phyloP scores from a whole-genome alignment of 2,797 vertebrate species.

The Myiotriccus ornatus region DNA sequence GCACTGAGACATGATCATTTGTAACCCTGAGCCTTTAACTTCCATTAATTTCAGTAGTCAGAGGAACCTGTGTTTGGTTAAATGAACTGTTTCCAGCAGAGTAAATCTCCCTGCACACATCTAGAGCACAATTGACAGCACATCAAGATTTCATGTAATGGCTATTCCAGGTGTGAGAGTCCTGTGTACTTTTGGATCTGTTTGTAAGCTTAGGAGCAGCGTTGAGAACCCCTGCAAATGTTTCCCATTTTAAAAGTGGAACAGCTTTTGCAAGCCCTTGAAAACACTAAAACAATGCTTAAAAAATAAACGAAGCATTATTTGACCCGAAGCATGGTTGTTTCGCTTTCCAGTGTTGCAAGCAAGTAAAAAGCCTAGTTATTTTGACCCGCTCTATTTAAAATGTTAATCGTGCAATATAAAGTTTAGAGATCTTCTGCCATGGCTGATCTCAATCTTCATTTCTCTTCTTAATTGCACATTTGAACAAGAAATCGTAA shows the following conservation, averaged over 20 bases:
- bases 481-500: conserved; percentile 20
- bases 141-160: neutral
- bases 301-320: conserved; percentile 29
- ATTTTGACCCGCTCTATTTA: conserved; percentile 31
- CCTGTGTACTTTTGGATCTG: neutral
- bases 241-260: neutral
- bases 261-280: neutral
- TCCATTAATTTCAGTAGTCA: neutral
- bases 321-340: conserved; percentile 26
- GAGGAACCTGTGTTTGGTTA: neutral
- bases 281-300: conserved; percentile 8
- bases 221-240: neutral
- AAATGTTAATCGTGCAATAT: conserved; percentile 58
- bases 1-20: neutral
- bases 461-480: conserved; percentile 63
- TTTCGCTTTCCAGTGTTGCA: neutral
- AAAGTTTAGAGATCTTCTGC: conserved; percentile 64
- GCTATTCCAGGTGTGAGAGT: neutral
- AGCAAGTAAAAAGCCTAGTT: conserved; percentile 2
- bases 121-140: neutral
- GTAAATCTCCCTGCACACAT: neutral
- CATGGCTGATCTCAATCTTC: conserved; percentile 41
- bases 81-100: neutral
- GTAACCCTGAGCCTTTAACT: neutral
- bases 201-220: neutral